These are phyloP conservation scores for Hemichromis elongatus DNA, from an alignment of 2,113 vertebrate species.

Conservation along the genomic window DNA sequence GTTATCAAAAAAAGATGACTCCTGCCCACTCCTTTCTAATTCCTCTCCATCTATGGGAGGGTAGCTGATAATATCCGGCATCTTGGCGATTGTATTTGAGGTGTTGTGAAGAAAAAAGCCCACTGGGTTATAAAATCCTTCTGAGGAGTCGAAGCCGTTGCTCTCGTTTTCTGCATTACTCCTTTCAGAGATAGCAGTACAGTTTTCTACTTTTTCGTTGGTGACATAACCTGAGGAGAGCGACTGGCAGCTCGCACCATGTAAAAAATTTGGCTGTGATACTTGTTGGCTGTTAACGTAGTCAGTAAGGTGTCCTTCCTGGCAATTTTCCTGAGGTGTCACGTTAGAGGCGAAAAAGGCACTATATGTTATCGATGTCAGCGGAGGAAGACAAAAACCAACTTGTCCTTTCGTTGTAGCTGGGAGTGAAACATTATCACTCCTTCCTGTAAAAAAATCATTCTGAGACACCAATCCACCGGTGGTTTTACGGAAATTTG, in stretches of 20 bases:
- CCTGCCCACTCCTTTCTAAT: constrained; percentile 43
- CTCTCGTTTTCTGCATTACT: neutral
- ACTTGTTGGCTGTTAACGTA: neutral
- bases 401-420: neutral
- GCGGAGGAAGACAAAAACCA: neutral
- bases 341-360: constrained; percentile 6
- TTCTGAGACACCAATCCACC: neutral
- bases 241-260: constrained; percentile 22
- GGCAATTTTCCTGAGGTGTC: constrained; percentile 12
- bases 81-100: constrained; percentile 28
- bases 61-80: constrained; percentile 63
- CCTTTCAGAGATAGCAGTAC: neutral
- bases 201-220: constrained; percentile 33
- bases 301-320: neutral
- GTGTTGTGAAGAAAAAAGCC: constrained; percentile 40
- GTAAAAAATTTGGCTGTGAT: neutral
- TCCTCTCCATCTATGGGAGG: constrained; percentile 65
- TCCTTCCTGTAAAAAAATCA: neutral
- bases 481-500: neutral
- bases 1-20: neutral
- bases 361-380: constrained; percentile 42
- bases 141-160: neutral
- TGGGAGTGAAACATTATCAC: neutral
- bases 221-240: constrained; percentile 59
- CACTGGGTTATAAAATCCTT: neutral